Evolutionary conservation across 2,888 invertebrate species (phyloP).

Genomic region (Ophion obscuratus): DNA sequence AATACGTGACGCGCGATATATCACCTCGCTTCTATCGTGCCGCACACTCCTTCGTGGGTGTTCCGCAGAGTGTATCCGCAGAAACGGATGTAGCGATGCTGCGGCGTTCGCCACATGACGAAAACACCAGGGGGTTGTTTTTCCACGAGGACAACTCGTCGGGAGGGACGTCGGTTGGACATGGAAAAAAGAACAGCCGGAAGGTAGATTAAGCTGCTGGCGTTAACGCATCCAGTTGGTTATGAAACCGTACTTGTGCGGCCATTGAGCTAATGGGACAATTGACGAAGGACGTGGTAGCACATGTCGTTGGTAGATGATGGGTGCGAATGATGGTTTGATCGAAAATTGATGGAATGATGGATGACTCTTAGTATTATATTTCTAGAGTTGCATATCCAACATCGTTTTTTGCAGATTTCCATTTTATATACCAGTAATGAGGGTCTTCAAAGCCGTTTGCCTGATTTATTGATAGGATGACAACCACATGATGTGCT

Average conservation of each 20-base stretch:
- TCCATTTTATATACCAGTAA: no score
- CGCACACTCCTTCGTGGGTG: conserved; percentile 31
- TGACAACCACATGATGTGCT: no score
- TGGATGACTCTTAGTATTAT: not conserved
- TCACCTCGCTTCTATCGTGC: conserved; percentile 38
- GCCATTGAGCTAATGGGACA: not conserved
- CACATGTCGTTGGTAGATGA: not conserved
- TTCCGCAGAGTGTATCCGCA: conserved; percentile 50
- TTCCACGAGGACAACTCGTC: conserved; percentile 31
- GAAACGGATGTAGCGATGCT: conserved; percentile 51
- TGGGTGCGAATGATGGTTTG: not conserved
- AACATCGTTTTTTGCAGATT: no score
- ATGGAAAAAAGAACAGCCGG: not conserved
- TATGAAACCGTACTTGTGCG: not conserved
- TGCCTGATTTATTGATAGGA: no score
- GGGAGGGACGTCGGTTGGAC: conserved; percentile 5
- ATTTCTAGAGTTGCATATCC: no score
- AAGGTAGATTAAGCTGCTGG: not conserved
- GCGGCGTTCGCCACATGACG: conserved; percentile 29
- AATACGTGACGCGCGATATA: conserved; percentile 24
- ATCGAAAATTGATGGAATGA: not conserved
- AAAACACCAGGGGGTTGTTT: conserved; percentile 30
- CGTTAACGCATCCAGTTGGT: not conserved
- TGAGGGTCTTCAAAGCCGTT: no score
- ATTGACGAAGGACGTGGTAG: not conserved